Evolutionary conservation across 2,113 vertebrate genomes (phyloP).

Genomic region (human (Homo sapiens)): DNA sequence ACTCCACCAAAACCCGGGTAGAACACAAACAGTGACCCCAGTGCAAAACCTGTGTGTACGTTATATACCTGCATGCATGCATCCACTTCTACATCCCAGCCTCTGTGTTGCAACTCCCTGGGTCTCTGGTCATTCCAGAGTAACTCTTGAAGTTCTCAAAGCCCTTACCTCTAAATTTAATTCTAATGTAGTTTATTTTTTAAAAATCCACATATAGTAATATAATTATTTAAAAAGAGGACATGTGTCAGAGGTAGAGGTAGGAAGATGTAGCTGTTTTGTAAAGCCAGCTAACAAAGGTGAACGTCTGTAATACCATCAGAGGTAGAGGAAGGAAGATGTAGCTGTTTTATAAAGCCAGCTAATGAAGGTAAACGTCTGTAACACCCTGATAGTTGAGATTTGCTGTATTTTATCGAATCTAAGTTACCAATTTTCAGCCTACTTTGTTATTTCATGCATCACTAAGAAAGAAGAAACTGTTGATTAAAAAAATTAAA

Average conservation of each 20-base stretch:
- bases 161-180: neutral
- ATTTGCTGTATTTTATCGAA: neutral
- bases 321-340: neutral
- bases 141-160: neutral
- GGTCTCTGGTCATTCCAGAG: neutral
- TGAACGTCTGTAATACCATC: neutral
- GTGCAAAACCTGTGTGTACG: neutral
- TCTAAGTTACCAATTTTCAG: neutral
- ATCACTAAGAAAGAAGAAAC: neutral
- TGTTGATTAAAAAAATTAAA: neutral
- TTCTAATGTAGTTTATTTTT: neutral
- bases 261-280: neutral
- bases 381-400: neutral
- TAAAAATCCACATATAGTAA: neutral
- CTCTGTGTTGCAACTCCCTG: neutral
- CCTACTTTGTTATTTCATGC: neutral
- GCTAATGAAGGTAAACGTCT: neutral
- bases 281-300: neutral
- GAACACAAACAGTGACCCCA: neutral
- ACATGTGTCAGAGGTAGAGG: neutral
- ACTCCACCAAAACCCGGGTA: neutral
- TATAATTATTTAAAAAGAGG: neutral
- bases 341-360: neutral
- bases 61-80: neutral
- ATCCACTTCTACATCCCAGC: accelerated